A percentile compares a stretch with the other conserved stretches of the same genome.
These are phyloP conservation scores for Drosophila nannoptera DNA, from an alignment of 1,140 invertebrate genomes.

Conservation along the genomic window DNA sequence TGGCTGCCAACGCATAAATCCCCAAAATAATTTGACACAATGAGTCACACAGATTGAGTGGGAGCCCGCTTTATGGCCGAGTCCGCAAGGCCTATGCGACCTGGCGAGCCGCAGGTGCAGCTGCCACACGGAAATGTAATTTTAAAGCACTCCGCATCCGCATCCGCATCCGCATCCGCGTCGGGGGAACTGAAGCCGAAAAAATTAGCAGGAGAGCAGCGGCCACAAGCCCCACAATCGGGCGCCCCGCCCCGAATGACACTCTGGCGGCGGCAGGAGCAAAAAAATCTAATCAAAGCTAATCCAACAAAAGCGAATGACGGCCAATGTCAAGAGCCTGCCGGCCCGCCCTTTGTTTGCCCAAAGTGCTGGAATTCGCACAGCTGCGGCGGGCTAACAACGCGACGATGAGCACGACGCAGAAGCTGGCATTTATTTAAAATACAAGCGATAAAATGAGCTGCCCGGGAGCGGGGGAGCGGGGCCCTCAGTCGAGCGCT, in stretches of 20 bases:
- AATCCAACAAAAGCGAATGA: constrained; percentile 76
- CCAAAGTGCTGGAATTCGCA: constrained; percentile 72
- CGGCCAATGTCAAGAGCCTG: constrained; percentile 65
- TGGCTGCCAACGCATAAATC: constrained; percentile 74
- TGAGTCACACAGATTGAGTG: constrained; percentile 76
- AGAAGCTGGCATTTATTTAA: constrained; percentile 65
- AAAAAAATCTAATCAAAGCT: constrained; percentile 78
- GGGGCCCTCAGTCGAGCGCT: neutral
- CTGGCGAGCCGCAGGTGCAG: constrained; percentile 64
- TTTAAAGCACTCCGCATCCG: constrained; percentile 68
- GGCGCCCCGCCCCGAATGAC: constrained; percentile 51
- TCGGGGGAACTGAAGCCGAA: constrained; percentile 15
- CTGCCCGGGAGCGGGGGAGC: constrained; percentile 26
- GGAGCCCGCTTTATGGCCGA: constrained; percentile 50
- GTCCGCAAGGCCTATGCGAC: constrained; percentile 18
- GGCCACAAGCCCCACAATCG: constrained; percentile 61
- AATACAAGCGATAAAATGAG: constrained; percentile 78
- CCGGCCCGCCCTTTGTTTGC: constrained; percentile 62
- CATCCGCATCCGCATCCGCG: no score
- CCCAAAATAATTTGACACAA: constrained; percentile 77
- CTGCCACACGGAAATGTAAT: constrained; percentile 74
- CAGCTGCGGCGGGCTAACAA: constrained; percentile 40
- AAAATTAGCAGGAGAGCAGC: constrained; percentile 55
- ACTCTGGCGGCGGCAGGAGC: constrained; percentile 50
- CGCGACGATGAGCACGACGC: constrained; percentile 22